phyloP scores from a whole-genome alignment of 1,140 invertebrate species.

The Drosophila aff. region DNA sequence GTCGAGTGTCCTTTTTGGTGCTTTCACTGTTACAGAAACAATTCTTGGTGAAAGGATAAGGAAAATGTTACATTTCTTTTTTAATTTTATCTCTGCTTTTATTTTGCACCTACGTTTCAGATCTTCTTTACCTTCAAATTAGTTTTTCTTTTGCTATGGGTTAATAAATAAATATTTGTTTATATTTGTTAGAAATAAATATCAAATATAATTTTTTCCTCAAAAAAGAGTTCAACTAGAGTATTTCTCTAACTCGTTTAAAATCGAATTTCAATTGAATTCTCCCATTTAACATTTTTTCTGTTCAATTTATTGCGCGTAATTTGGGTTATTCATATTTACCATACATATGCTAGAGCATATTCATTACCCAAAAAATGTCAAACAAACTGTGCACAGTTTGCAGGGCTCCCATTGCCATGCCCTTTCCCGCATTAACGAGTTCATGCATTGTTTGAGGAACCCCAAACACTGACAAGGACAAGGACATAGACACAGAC shows the following conservation, averaged over 20 bases:
- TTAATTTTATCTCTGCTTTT: not conserved
- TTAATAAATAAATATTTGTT: too few species aligned
- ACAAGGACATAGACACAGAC: slow-evolving; percentile 38
- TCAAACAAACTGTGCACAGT: slow-evolving; percentile 20
- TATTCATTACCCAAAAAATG: slow-evolving; percentile 32
- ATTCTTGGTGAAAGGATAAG: too few species aligned
- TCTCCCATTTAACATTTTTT: not conserved
- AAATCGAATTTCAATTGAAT: slow-evolving; percentile 21
- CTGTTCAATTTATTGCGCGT: slow-evolving; percentile 5
- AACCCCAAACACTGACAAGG: slow-evolving; percentile 38
- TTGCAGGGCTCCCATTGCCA: not conserved
- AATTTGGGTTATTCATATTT: slow-evolving; percentile 26
- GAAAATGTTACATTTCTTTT: too few species aligned
- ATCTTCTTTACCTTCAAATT: not conserved
- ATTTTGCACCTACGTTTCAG: not conserved
- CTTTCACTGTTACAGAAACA: not conserved
- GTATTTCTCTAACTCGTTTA: not conserved
- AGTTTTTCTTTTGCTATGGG: too few species aligned
- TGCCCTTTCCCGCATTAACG: slow-evolving; percentile 13
- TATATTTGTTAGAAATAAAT: not conserved
- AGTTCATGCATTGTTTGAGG: slow-evolving; percentile 42
- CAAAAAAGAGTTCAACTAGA: not conserved
- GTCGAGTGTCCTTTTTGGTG: not conserved
- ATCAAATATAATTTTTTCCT: not conserved
- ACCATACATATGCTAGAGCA: slow-evolving; percentile 22